Base-by-base conservation (phyloP, 2,113 vertebrate genomes). In the Dryoscopus gambensis region DNA sequence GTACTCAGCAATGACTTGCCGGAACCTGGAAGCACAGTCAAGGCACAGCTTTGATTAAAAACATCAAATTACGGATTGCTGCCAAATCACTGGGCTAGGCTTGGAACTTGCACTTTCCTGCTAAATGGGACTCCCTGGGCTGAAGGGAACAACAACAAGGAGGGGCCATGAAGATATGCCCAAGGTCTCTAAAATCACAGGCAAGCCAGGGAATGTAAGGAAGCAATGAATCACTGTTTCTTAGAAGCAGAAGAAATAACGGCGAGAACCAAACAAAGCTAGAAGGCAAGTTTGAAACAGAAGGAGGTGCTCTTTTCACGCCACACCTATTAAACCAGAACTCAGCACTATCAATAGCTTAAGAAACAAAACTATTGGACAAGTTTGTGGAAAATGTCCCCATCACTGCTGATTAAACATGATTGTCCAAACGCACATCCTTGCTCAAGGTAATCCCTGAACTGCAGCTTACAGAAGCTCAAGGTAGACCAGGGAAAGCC, bases 1-100 rank as follows among this genome's bases (percentile, higher is more conserved):
- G 1, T 98, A 98, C 95, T 99, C 98, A 11, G 97, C 97, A 76
- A 99, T 39, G 13, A 97, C 97, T 93, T 99, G 99, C 62, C 99
- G 97, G 97, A 99, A 99, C 97, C 99, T 99, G 98, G 10, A 86
- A 82, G 24, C 46, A 78, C 22, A 97, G 42, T 40, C 52, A 67
- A 71, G 89, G 73, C 71, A 95, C 56, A 86, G 81, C 69, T 89
- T 87, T 94, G 92, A 94, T 93, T 96, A 95, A 87, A 88, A 87
- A 68, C 69, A 82, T 52, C 49, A 46, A 27, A 71, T 90, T 37
- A 50, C 3, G 0, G 63, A 73, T 28, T 33, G 35, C 40, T 88
- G 92, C 90, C 96, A 95, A 50, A 79, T 90, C 18, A 1, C 73
- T 57, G 33, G 11, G 12, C 49, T 67, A 18, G 40, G 55, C 71